A percentile compares a stretch with the other conserved stretches of the same genome.
Conservation (phyloP, 2,888 invertebrate species). For the Drosophila hamatofila region DNA sequence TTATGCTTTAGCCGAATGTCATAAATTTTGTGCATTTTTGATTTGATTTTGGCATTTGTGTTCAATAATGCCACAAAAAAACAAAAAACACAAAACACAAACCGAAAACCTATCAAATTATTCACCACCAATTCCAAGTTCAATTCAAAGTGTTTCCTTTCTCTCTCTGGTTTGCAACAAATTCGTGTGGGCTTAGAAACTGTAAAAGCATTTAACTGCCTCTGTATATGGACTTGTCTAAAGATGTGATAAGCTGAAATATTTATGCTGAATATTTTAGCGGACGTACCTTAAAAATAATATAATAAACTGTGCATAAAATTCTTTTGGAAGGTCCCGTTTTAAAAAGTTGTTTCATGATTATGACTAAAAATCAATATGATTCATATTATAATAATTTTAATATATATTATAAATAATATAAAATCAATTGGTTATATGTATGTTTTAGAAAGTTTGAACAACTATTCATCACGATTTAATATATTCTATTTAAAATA, state of each 20-base stretch:
- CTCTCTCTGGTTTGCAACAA: constrained; percentile 19
- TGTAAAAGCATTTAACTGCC: background rate
- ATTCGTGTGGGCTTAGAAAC: constrained; percentile 26
- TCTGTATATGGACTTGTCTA: background rate
- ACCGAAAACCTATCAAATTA: constrained; percentile 8
- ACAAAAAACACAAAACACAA: constrained; percentile 10
- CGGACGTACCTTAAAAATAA: background rate
- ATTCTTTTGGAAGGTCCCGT: no score
- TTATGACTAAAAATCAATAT: no score
- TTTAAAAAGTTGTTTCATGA: no score
- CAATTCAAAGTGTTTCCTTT: background rate
- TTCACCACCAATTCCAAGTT: background rate
- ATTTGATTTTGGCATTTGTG: constrained; percentile 73
- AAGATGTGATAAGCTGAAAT: constrained; percentile 4
- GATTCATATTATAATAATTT: no score
- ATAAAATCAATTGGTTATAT: no score
- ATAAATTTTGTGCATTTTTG: constrained; percentile 71
- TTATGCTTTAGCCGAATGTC: constrained; percentile 52
- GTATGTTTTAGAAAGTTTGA: no score
- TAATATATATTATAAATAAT: no score
- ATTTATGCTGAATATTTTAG: background rate
- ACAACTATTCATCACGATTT: no score
- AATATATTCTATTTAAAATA: no score
- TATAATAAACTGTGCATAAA: no score
- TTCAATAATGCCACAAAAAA: constrained; percentile 48